phyloP scores from a whole-genome alignment of 2,113 vertebrate species.

The Sander vitreus region DNA sequence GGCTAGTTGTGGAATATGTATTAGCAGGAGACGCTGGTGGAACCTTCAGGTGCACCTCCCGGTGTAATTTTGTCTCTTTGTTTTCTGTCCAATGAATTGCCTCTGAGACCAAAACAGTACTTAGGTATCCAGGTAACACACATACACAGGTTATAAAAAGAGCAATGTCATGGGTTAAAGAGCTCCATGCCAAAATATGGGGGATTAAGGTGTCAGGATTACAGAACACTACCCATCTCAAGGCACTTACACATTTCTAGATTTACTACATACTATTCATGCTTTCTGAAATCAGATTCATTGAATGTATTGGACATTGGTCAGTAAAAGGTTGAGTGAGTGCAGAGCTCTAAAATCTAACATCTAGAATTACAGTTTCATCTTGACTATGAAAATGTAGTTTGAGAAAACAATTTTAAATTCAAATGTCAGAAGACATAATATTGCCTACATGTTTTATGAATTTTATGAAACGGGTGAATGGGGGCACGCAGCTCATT shows the following conservation, averaged over 20 bases:
- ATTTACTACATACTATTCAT: not conserved
- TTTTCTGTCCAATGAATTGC: conserved; percentile 30
- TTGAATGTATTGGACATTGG: too few species aligned
- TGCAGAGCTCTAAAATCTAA: too few species aligned
- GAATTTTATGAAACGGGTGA: too few species aligned
- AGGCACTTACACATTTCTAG: not conserved
- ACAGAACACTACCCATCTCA: not conserved
- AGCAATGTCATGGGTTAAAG: not conserved
- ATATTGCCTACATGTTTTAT: too few species aligned
- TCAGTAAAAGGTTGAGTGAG: too few species aligned
- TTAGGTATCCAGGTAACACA: conserved; percentile 46
- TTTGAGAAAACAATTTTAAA: too few species aligned
- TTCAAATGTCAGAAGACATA: too few species aligned
- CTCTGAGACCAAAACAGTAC: conserved; percentile 49
- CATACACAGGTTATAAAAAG: not conserved
- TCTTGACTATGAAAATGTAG: too few species aligned
- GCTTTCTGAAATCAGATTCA: not conserved
- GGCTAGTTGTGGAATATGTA: conserved; percentile 44
- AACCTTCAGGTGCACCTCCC: not conserved
- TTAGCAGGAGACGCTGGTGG: conserved; percentile 28
- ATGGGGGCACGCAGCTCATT: too few species aligned
- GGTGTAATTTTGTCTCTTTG: conserved; percentile 1
- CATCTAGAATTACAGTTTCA: too few species aligned
- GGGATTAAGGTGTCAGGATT: not conserved
- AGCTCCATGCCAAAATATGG: not conserved